These are phyloP conservation scores for Spatulosminthurus flaviceps DNA, from an alignment of 2,888 invertebrate species.

Conservation along the genomic window DNA sequence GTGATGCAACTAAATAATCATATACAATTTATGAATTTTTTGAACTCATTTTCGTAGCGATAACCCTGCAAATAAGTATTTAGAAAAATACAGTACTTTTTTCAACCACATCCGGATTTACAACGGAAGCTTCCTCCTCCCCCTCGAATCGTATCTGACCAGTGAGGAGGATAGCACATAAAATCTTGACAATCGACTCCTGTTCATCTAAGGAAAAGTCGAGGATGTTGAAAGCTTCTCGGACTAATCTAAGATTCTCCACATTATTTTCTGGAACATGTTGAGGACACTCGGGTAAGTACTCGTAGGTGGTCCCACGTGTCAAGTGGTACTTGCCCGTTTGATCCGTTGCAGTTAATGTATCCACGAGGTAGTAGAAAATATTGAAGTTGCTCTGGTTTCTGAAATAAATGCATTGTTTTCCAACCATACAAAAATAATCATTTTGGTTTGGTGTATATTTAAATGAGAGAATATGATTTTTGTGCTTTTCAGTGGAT, in stretches of 20 bases:
- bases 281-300: conserved; percentile 73
- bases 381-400: conserved; percentile 84
- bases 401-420: too few relatives aligned
- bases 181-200: conserved; percentile 75
- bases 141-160: conserved; percentile 83
- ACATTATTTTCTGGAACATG: conserved; percentile 66
- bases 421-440: too few relatives aligned
- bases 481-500: too few relatives aligned
- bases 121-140: conserved; percentile 75
- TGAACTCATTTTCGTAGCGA: neutral
- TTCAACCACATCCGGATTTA: conserved; percentile 76
- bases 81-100: conserved; percentile 67
- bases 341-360: conserved; percentile 75
- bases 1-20: conserved; percentile 72
- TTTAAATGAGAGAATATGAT: too few relatives aligned
- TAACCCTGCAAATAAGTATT: neutral
- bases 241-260: conserved; percentile 54
- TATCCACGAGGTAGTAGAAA: conserved; percentile 90
- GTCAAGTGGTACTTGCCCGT: conserved; percentile 76
- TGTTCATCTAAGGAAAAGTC: conserved; percentile 79
- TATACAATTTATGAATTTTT: neutral
- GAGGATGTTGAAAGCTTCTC: conserved; percentile 66
- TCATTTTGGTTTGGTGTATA: too few relatives aligned
- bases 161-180: conserved; percentile 80
- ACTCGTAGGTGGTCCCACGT: conserved; percentile 77